Evolutionary conservation across 1,140 invertebrate species (phyloP).

Genomic region (Bombus consobrinus): DNA sequence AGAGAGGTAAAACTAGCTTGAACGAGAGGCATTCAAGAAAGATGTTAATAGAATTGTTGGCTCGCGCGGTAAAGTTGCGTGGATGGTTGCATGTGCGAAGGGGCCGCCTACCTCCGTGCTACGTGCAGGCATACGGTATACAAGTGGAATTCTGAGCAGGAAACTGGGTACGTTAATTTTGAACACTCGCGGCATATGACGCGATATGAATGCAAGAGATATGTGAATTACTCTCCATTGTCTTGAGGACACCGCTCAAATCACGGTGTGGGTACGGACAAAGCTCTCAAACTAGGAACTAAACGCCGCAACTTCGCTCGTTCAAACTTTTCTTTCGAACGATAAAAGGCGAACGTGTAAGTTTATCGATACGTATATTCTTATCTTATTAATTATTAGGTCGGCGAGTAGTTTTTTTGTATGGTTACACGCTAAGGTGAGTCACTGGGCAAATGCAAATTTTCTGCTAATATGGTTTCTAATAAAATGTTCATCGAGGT

Average conservation of each 20-base stretch:
- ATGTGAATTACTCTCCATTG: slow-evolving; percentile 53
- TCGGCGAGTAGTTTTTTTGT: not conserved
- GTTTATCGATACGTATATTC: not conserved
- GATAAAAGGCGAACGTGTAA: not conserved
- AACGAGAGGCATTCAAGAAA: not conserved
- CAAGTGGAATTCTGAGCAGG: slow-evolving; percentile 52
- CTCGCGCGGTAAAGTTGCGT: slow-evolving; percentile 3
- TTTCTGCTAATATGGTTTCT: not conserved
- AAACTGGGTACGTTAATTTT: slow-evolving; percentile 45
- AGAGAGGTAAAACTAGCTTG: not conserved
- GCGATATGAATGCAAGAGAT: slow-evolving; percentile 51
- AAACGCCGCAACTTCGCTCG: slow-evolving; percentile 3
- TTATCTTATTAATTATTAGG: not conserved
- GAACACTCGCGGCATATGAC: slow-evolving; percentile 41
- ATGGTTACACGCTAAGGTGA: not conserved
- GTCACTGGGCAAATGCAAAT: not conserved
- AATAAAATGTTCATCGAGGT: not conserved
- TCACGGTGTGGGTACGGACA: slow-evolving; percentile 12
- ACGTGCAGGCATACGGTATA: slow-evolving; percentile 33
- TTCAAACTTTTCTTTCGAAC: slow-evolving; percentile 3
- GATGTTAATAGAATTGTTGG: slow-evolving; percentile 26
- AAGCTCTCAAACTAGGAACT: not conserved
- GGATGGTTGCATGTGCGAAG: not conserved
- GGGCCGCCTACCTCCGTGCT: not conserved
- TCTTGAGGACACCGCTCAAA: slow-evolving; percentile 42